phyloP scores from a whole-genome alignment of 2,113 vertebrate genomes.

The Neotragus pygmaeus region DNA sequence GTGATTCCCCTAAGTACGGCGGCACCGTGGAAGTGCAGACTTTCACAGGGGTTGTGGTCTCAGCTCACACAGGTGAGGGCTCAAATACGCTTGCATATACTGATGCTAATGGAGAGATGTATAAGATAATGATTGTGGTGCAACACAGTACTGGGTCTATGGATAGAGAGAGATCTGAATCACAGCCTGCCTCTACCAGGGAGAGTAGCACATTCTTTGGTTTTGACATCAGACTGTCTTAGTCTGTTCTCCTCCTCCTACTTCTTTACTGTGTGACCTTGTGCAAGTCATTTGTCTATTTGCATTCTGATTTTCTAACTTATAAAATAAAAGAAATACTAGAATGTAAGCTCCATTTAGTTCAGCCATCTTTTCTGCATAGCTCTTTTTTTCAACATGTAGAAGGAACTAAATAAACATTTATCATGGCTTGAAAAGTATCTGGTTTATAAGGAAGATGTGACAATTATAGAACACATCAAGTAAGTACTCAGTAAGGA shows the following conservation, averaged over 20 bases:
- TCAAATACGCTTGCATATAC: neutral
- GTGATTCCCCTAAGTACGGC: conserved; percentile 65
- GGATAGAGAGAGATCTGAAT: neutral
- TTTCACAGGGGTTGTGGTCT: conserved; percentile 86
- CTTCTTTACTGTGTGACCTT: neutral
- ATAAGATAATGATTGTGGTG: neutral
- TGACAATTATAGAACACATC: neutral
- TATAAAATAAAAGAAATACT: neutral
- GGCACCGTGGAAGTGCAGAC: conserved; percentile 79
- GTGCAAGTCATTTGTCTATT: neutral
- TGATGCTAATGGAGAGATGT: neutral
- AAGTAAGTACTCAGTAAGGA: neutral
- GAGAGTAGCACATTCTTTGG: neutral
- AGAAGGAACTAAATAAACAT: neutral
- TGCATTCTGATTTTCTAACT: neutral
- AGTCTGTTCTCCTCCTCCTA: neutral
- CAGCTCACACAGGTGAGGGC: conserved; percentile 88
- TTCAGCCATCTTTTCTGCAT: neutral
- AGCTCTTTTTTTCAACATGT: neutral
- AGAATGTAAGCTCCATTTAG: neutral
- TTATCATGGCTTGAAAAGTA: neutral
- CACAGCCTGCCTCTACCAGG: neutral
- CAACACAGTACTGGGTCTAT: neutral
- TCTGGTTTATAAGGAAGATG: neutral
- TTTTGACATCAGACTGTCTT: neutral